Conservation (phyloP, 2,113 vertebrate species). For the Pseudorasbora parva region DNA sequence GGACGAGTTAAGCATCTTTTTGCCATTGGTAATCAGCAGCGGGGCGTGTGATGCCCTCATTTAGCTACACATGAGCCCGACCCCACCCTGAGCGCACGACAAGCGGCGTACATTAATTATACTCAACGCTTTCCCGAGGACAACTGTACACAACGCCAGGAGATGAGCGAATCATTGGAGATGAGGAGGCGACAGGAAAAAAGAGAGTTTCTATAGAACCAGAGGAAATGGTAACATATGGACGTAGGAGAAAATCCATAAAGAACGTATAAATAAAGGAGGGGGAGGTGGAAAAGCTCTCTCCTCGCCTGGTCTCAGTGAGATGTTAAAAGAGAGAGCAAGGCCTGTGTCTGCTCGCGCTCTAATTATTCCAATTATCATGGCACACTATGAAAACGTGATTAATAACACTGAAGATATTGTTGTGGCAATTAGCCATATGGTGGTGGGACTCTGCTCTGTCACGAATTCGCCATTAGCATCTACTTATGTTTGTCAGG, state of each 20-base stretch:
- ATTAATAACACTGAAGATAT: constrained; percentile 99
- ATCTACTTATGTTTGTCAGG: constrained; percentile 99
- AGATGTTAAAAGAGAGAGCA: constrained; percentile 68
- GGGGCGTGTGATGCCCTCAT: constrained; percentile 70
- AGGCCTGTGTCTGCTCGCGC: constrained; percentile 84
- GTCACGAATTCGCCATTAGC: constrained; percentile 99
- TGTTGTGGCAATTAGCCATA: constrained; percentile 99
- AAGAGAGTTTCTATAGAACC: constrained; percentile 61
- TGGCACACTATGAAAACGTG: constrained; percentile 99
- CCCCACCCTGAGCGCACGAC: constrained; percentile 67
- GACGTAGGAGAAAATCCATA: constrained; percentile 3
- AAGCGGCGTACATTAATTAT: constrained; percentile 84
- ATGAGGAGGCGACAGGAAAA: neutral
- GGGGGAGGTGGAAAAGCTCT: constrained; percentile 56
- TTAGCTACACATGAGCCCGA: constrained; percentile 72
- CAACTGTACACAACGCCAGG: constrained; percentile 60
- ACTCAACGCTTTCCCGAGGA: constrained; percentile 78
- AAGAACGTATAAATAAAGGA: constrained; percentile 16
- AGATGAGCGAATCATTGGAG: neutral
- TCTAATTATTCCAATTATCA: constrained; percentile 99
- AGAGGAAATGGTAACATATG: constrained; percentile 26
- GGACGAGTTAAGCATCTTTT: neutral
- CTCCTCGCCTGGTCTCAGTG: constrained; percentile 53
- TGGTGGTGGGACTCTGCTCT: constrained; percentile 99
- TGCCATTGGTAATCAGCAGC: constrained; percentile 62